Evolutionary conservation across 2,797 vertebrate genomes (phyloP), one percentile per base, ranked within the genome.

Genomic region (Trachops cirrhosus): DNA sequence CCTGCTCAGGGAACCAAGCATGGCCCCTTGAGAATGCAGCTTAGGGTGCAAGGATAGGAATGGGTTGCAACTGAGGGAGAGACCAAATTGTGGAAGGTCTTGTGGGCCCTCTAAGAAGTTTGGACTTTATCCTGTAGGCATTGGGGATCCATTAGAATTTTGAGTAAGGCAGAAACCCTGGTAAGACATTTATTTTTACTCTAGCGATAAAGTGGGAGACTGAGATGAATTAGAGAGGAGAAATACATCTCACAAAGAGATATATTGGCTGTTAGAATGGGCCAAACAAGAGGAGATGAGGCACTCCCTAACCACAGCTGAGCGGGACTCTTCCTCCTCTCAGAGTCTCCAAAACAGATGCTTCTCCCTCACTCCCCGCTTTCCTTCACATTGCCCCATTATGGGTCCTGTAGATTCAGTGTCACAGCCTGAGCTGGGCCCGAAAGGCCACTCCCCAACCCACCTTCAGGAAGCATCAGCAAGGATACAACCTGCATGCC

Each of bases 371-470:
- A 0, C 2, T 16, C 46, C 18, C n/a, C 10, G 39, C 5, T 54
- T 41, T 12, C 67, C 34, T 79, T 88, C 78, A 52, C 34, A 7
- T 4, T 4, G 0, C n/a, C n/a, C 32, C 5, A 0, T 9, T 67
- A 5, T 14, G 8, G 29, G 10, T 22, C 16, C 37, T 11, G 19
- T 86, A 99, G 99, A 97, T 99, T 68, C 97, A 99, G 88, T 99
- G 99, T 68, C 98, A 98, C 77, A 93, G 98, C 29, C 98, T 99
- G 6, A 98, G 98, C 73, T 99, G 99, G 99, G 98, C 98, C 0
- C 97, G 95, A 70, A 99, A 98, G 97, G 44, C 97, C 44, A 84
- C 97, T 84, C 67, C 98, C 95, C n/a, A 67, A 64, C 98, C 98
- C 0, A 89, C 5, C 0, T 99, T 99, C 98, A 98, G 99, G 57